Percentiles rank a stretch among this genome's conserved stretches.
Evolutionary conservation across 2,888 invertebrate genomes (phyloP).

Genomic region (Drosophila infuscata): DNA sequence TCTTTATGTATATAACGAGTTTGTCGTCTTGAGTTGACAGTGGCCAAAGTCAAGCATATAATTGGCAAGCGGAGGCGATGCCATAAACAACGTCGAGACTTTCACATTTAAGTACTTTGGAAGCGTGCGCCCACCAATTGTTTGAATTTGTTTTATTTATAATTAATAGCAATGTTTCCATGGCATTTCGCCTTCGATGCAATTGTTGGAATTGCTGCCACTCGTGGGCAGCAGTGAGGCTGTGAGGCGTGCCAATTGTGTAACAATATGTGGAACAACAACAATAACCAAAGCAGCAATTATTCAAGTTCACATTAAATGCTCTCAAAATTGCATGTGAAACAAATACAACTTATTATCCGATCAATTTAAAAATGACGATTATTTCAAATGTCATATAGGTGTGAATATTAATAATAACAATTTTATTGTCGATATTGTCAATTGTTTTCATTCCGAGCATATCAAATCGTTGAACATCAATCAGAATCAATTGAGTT

Average conservation of each 20-base stretch:
- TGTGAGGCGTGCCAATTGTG: conserved; percentile 62
- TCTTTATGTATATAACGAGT: conserved; percentile 30
- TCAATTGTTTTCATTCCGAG: conserved; percentile 1
- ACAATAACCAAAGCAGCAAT: conserved; percentile 22
- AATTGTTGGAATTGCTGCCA: conserved; percentile 33
- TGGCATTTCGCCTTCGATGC: conserved; percentile 65
- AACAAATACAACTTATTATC: conserved; percentile 2
- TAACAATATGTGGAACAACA: conserved; percentile 35
- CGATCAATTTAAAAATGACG: conserved; percentile 8
- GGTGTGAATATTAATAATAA: conserved; percentile 12
- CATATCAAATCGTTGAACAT: conserved; percentile 15
- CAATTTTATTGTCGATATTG: conserved; percentile 7
- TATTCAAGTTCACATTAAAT: conserved; percentile 26
- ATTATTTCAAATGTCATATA: conserved; percentile 34
- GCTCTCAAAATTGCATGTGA: conserved; percentile 15
- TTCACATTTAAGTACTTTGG: conserved; percentile 58
- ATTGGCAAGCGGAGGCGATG: conserved; percentile 70
- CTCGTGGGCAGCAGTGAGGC: conserved; percentile 67
- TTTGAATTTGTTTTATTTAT: conserved; percentile 62
- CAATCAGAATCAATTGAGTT: conserved; percentile 59
- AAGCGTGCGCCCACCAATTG: conserved; percentile 61
- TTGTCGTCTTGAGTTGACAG: conserved; percentile 29
- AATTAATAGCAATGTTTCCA: conserved; percentile 56
- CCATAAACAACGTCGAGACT: conserved; percentile 54
- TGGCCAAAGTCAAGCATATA: conserved; percentile 78